Evolutionary conservation across 2,113 vertebrate species (phyloP).

Genomic region (Urocolius indicus): DNA sequence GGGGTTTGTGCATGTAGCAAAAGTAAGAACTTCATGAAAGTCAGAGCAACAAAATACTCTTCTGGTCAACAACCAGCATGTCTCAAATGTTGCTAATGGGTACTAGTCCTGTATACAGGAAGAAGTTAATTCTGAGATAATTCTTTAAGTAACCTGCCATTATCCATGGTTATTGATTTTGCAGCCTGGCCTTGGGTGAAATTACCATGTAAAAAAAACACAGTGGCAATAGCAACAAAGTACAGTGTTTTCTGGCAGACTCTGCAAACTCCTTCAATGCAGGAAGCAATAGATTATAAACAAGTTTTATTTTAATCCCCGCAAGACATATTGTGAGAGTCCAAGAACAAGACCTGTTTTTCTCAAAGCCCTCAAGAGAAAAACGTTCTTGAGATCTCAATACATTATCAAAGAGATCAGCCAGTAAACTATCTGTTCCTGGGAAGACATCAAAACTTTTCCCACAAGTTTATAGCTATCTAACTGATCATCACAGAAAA

Average conservation of each 20-base stretch:
- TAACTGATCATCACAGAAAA: conserved; percentile 39
- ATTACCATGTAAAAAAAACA: background rate
- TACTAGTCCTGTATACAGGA: background rate
- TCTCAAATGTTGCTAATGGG: background rate
- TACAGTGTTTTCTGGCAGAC: conserved; percentile 46
- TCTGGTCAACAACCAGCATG: background rate
- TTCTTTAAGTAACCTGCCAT: background rate
- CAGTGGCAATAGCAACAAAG: conserved; percentile 13
- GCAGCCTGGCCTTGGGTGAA: background rate
- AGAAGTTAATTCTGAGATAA: background rate
- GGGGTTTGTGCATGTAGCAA: background rate
- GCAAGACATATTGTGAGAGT: conserved; percentile 18
- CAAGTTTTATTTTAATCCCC: conserved; percentile 67
- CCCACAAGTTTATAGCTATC: conserved; percentile 50
- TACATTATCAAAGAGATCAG: conserved; percentile 63
- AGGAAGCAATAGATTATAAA: conserved; percentile 70
- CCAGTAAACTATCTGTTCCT: conserved; percentile 58
- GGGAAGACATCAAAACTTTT: conserved; percentile 56
- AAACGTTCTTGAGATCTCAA: conserved; percentile 44
- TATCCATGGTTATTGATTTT: background rate
- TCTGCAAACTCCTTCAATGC: conserved; percentile 23
- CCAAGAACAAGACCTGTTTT: conserved; percentile 49
- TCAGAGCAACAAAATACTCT: background rate
- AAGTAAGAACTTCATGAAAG: background rate
- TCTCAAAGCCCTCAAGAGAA: conserved; percentile 32